A percentile compares a stretch with the other conserved stretches of the same genome.
These are phyloP conservation scores for Drosophila koepferae DNA, from an alignment of 2,888 invertebrate genomes.

Conservation along the genomic window DNA sequence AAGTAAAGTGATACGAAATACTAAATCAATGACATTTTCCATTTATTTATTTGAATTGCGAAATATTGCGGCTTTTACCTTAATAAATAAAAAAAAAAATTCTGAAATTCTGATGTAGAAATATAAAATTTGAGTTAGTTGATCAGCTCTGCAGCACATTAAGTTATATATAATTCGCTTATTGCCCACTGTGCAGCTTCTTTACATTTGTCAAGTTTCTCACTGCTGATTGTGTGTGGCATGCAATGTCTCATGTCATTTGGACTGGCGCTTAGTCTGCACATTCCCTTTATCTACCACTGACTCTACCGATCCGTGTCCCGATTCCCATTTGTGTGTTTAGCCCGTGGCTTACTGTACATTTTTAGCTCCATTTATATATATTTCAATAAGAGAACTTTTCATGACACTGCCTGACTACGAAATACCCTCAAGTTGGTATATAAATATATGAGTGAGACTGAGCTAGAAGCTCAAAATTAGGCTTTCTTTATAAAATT, in stretches of 20 bases:
- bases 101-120: no score
- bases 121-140: no score
- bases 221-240: slow-evolving; percentile 3
- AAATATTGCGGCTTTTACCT: no score
- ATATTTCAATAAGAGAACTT: background rate
- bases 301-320: slow-evolving; percentile 2
- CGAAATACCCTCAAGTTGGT: background rate
- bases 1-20: background rate
- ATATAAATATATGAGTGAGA: background rate
- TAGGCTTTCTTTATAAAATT: background rate
- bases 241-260: slow-evolving; percentile 13
- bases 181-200: slow-evolving; percentile 6
- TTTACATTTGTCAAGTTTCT: background rate
- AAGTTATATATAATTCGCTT: background rate
- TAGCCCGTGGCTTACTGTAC: slow-evolving; percentile 12
- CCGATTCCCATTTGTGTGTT: slow-evolving; percentile 3
- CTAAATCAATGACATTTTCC: background rate
- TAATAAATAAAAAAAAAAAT: no score
- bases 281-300: background rate
- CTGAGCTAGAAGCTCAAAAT: background rate
- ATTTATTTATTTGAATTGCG: no score
- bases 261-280: background rate
- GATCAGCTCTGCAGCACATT: no score
- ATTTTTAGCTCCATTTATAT: slow-evolving; percentile 17
- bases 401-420: background rate